A percentile compares a stretch with the other conserved stretches of the same genome.
phyloP scores from a whole-genome alignment of 2,888 invertebrate genomes.

The Hermodice carunculata region DNA sequence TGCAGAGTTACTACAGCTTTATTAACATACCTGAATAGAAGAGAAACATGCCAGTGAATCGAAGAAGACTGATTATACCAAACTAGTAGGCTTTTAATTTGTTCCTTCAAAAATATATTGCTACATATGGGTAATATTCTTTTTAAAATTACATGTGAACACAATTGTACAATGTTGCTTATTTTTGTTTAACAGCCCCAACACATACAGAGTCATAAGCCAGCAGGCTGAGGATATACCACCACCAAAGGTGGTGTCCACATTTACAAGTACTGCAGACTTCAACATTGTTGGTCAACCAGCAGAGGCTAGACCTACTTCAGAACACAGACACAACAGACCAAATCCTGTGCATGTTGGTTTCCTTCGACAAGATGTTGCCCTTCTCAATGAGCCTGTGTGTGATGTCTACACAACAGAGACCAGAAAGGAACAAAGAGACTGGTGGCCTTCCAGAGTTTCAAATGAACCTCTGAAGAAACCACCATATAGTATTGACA shows the following conservation, averaged over 20 bases:
- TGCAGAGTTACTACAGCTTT: too few species aligned
- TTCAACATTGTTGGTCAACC: constrained; percentile 25
- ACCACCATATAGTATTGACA: constrained; percentile 55
- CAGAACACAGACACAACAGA: constrained; percentile 50
- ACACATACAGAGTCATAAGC: constrained; percentile 63
- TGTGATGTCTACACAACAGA: constrained; percentile 58
- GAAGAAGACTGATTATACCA: too few species aligned
- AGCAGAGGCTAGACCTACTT: background rate
- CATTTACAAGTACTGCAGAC: background rate
- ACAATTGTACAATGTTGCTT: too few species aligned
- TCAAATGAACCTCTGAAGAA: background rate
- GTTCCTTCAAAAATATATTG: too few species aligned
- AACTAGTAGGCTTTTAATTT: too few species aligned
- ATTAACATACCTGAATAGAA: too few species aligned
- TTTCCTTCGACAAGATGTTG: constrained; percentile 62
- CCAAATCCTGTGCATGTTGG: constrained; percentile 59
- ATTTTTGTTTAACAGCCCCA: constrained; percentile 56
- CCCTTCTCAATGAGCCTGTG: constrained; percentile 62
- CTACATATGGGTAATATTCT: too few species aligned
- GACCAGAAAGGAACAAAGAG: constrained; percentile 42
- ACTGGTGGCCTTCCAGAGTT: constrained; percentile 60
- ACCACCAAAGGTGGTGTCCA: background rate
- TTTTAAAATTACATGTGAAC: too few species aligned
- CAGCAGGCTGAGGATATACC: constrained; percentile 49
- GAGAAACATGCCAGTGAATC: too few species aligned